These are phyloP conservation scores for Sylvietta virens DNA, from an alignment of 2,113 vertebrate genomes.

Conservation along the genomic window DNA sequence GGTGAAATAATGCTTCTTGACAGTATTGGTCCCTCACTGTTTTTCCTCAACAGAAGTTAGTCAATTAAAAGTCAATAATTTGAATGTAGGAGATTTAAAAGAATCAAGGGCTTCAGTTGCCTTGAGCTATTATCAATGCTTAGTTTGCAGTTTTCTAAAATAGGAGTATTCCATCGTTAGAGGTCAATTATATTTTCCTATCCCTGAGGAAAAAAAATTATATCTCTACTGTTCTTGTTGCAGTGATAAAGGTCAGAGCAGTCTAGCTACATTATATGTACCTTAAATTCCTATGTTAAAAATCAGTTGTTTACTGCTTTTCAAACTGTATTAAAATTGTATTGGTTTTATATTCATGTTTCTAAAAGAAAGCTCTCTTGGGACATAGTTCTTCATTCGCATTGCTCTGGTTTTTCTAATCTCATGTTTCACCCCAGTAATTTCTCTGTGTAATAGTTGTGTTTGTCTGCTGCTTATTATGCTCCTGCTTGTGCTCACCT, in stretches of 20 bases:
- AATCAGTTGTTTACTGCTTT: background rate
- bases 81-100: background rate
- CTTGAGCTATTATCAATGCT: conserved; percentile 57
- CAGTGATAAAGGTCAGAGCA: background rate
- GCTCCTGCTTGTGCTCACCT: background rate
- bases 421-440: background rate
- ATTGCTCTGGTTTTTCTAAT: background rate
- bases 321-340: background rate
- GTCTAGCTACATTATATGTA: background rate
- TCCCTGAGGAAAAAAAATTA: background rate
- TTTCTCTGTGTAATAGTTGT: background rate
- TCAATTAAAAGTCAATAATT: background rate
- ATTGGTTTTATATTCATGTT: background rate
- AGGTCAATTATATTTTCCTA: conserved; percentile 54
- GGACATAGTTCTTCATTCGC: background rate
- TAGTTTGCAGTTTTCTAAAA: conserved; percentile 40
- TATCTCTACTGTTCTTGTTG: background rate
- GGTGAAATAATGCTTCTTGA: background rate
- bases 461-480: background rate
- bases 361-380: background rate
- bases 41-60: background rate
- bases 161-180: background rate
- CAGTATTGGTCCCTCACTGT: background rate
- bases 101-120: conserved; percentile 26
- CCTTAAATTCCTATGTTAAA: background rate